These are phyloP conservation scores for Carettochelys insculpta DNA, from an alignment of 2,113 vertebrate genomes.

Conservation along the genomic window DNA sequence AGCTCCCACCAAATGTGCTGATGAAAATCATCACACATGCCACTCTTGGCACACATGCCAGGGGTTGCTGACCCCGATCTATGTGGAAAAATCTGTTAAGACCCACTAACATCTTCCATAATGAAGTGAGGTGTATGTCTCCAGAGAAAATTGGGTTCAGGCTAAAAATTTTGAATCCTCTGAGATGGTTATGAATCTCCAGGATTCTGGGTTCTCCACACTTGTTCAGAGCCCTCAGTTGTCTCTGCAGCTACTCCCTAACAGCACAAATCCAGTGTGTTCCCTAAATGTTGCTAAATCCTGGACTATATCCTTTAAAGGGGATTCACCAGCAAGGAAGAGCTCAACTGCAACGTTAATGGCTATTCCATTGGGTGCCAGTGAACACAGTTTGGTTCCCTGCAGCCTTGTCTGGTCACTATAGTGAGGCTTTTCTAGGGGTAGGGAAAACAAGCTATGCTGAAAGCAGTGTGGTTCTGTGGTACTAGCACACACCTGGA, in stretches of 20 bases:
- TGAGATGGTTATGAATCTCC: slow-evolving; percentile 5
- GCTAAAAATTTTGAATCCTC: slow-evolving; percentile 11
- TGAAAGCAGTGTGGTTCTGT: neutral
- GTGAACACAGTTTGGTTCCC: neutral
- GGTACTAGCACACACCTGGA: neutral
- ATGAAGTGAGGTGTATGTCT: neutral
- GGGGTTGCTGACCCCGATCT: too few relatives aligned
- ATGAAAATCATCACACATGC: too few relatives aligned
- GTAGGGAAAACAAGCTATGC: neutral
- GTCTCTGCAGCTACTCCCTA: slow-evolving; percentile 56
- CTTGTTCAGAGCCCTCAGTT: slow-evolving; percentile 49
- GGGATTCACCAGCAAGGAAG: neutral
- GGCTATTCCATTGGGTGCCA: neutral
- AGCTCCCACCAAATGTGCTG: too few relatives aligned
- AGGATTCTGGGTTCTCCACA: slow-evolving; percentile 33
- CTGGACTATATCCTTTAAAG: neutral
- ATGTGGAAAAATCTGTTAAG: neutral
- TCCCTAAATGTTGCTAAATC: neutral
- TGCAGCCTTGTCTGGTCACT: neutral
- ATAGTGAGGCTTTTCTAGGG: neutral
- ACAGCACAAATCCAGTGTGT: neutral
- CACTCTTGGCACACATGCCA: too few relatives aligned
- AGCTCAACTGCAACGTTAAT: neutral
- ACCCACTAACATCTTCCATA: neutral
- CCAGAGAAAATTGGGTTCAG: neutral